phyloP scores from a whole-genome alignment of 2,888 invertebrate species.

The Mimachlamys varia region DNA sequence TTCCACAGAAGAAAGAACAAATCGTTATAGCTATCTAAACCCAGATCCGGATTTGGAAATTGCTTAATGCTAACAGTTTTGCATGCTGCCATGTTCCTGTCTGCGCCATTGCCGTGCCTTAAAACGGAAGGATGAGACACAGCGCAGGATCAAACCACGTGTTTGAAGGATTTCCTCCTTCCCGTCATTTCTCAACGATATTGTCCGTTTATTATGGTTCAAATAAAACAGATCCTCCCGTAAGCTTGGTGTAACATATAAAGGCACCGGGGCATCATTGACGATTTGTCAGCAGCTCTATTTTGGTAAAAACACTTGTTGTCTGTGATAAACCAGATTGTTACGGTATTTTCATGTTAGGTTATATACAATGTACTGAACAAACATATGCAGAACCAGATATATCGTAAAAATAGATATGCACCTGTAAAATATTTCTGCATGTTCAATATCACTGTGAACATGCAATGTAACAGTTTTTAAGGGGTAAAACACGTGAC shows the following conservation, averaged over 20 bases:
- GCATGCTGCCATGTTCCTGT: neutral
- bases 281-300: neutral
- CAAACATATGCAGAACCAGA: neutral
- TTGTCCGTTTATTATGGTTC: neutral
- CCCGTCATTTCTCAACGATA: neutral
- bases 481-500: too few species aligned
- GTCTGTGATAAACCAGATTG: neutral
- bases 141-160: neutral
- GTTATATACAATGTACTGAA: neutral
- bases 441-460: too few species aligned
- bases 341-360: neutral
- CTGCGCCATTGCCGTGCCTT: neutral
- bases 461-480: too few species aligned
- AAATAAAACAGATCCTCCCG: neutral
- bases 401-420: neutral
- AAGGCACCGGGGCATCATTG: neutral
- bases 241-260: neutral
- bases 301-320: neutral
- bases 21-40: neutral
- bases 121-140: neutral
- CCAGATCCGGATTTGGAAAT: conserved; percentile 31
- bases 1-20: neutral
- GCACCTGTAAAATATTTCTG: neutral
- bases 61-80: neutral
- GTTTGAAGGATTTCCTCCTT: conserved; percentile 7